Evolutionary conservation across 2,113 vertebrate species (phyloP).

Genomic region (Pyrgilauda ruficollis): DNA sequence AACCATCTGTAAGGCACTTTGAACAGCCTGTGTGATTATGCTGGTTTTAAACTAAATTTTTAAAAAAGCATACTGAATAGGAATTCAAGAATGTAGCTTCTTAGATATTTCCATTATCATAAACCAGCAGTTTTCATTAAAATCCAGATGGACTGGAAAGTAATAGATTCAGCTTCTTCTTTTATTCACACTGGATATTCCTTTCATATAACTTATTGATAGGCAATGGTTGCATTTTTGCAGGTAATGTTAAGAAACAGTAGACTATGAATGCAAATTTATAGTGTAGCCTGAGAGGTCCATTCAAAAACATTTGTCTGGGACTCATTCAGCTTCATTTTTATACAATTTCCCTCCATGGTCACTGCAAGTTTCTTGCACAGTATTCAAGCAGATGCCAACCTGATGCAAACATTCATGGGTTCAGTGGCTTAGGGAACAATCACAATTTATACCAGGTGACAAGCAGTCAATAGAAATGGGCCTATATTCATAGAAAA

Average conservation of each 20-base stretch:
- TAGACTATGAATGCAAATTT: neutral
- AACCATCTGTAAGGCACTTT: neutral
- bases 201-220: neutral
- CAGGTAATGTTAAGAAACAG: neutral
- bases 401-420: neutral
- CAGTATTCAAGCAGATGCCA: neutral
- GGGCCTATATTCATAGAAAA: neutral
- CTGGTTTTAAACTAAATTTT: neutral
- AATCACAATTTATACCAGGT: neutral
- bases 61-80: neutral
- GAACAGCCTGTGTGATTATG: neutral
- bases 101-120: neutral
- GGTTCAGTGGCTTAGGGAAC: neutral
- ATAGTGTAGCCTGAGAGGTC: neutral
- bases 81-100: neutral
- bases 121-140: neutral
- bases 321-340: neutral
- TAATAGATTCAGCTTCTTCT: neutral
- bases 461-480: neutral
- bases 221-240: neutral
- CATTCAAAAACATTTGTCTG: neutral
- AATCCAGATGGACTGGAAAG: neutral
- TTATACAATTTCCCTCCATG: neutral
- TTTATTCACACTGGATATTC: neutral
- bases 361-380: neutral